These are phyloP conservation scores for Lepidotrigona ventralis DNA, from an alignment of 1,140 invertebrate species.

Conservation along the genomic window DNA sequence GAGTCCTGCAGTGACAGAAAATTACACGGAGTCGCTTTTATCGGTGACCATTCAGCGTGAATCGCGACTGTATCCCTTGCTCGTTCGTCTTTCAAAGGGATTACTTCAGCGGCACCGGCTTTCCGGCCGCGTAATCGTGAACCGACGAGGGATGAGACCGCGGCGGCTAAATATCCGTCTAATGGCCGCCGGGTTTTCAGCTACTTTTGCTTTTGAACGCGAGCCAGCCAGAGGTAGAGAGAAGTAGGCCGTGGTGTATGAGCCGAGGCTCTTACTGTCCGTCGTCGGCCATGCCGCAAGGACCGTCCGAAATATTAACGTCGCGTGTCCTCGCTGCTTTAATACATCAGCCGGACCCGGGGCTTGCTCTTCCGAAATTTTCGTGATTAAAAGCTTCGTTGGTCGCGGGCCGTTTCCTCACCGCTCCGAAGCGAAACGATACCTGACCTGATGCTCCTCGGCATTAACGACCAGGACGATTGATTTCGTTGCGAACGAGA, in stretches of 20 bases:
- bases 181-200: slow-evolving; percentile 58
- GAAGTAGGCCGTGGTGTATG: slow-evolving; percentile 45
- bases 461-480: too few species aligned
- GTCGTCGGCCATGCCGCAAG: slow-evolving; percentile 7
- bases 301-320: slow-evolving; percentile 54
- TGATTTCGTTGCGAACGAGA: too few species aligned
- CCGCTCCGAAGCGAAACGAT: not conserved
- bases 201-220: slow-evolving; percentile 61
- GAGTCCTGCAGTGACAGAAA: slow-evolving; percentile 47
- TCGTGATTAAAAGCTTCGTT: slow-evolving; percentile 43
- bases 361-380: not conserved
- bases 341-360: slow-evolving; percentile 48
- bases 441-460: not conserved
- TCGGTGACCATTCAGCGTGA: slow-evolving; percentile 47
- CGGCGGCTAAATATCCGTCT: slow-evolving; percentile 54
- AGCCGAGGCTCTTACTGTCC: slow-evolving; percentile 23
- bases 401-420: too few species aligned
- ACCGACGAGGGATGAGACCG: slow-evolving; percentile 11
- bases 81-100: slow-evolving; percentile 51
- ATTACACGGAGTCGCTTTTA: slow-evolving; percentile 52
- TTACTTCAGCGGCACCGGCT: slow-evolving; percentile 45
- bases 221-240: slow-evolving; percentile 35
- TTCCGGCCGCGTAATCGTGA: slow-evolving; percentile 43
- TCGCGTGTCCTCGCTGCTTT: slow-evolving; percentile 51
- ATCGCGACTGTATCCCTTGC: slow-evolving; percentile 40